Percentiles rank a stretch among this genome's conserved stretches.
These are phyloP conservation scores for Eupeodes luniger DNA, from an alignment of 2,888 invertebrate genomes.

Conservation along the genomic window DNA sequence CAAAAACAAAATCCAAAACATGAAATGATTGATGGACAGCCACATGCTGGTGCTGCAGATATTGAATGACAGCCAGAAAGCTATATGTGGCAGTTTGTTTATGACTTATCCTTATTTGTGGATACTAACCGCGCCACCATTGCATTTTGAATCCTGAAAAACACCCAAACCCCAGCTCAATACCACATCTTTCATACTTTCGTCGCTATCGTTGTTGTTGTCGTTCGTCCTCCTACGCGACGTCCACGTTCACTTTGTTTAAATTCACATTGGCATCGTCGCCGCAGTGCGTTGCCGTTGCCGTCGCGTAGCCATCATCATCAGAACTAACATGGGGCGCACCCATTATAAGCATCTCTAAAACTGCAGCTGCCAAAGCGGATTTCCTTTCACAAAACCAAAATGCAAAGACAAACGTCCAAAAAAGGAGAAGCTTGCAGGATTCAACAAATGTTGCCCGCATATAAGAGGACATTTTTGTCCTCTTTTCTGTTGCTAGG, in stretches of 20 bases:
- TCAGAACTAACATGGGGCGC: not conserved
- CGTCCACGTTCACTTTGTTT: not conserved
- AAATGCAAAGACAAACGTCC: conserved; percentile 36
- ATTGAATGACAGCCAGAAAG: conserved; percentile 45
- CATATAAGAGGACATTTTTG: conserved; percentile 1
- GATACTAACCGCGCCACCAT: conserved; percentile 13
- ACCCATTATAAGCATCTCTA: not conserved
- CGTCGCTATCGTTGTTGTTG: not conserved
- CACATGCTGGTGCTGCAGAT: conserved; percentile 44
- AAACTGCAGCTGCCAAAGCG: conserved; percentile 38
- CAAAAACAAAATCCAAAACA: not conserved
- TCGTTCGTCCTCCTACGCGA: not conserved
- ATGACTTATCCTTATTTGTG: conserved; percentile 46
- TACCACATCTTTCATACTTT: not conserved
- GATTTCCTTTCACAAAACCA: conserved; percentile 44
- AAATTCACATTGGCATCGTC: not conserved
- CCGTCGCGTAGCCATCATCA: not conserved
- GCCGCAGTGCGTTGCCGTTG: not conserved
- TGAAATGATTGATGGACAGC: conserved; percentile 35
- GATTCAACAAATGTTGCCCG: conserved; percentile 41
- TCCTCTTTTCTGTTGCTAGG: not conserved
- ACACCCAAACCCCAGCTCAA: not conserved
- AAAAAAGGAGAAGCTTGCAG: conserved; percentile 11
- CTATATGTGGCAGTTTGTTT: conserved; percentile 50
- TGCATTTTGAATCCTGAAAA: not conserved